A percentile compares a stretch with the other conserved stretches of the same genome.
These are phyloP conservation scores for Mycteria americana DNA, from an alignment of 2,797 vertebrate species.

Conservation along the genomic window DNA sequence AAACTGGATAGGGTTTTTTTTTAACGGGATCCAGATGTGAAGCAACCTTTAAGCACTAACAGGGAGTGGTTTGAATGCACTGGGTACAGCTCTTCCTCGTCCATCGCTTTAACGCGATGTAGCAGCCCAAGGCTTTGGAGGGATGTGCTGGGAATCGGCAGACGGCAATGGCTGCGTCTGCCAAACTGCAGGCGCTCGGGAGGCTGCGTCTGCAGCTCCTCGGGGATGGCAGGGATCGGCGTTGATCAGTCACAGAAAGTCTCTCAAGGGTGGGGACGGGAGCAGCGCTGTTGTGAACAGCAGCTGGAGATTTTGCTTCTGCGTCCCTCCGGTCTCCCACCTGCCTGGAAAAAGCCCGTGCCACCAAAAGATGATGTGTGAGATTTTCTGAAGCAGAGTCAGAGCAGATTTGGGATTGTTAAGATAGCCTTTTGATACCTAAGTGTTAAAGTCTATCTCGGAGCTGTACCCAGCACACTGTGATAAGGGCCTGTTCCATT, in stretches of 20 bases:
- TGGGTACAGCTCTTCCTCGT: background rate
- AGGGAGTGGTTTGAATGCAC: background rate
- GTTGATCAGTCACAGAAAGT: background rate
- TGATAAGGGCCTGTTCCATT: background rate
- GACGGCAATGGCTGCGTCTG: background rate
- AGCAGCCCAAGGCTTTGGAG: background rate
- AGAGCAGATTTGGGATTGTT: background rate
- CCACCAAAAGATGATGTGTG: accelerated
- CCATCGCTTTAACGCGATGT: background rate
- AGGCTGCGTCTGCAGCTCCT: background rate
- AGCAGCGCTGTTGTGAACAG: background rate
- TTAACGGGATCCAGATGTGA: background rate
- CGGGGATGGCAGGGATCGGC: background rate
- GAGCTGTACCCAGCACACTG: background rate
- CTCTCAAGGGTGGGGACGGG: background rate
- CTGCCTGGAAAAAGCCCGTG: background rate
- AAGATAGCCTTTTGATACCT: background rate
- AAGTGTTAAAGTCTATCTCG: background rate
- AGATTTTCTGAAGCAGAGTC: background rate
- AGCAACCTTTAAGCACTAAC: background rate
- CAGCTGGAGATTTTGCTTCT: background rate
- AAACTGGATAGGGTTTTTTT: background rate
- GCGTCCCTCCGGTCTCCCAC: background rate
- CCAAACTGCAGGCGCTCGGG: background rate
- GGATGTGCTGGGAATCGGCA: background rate